Evolutionary conservation across 2,113 vertebrate genomes (phyloP).

Genomic region (Mesocricetus auratus): DNA sequence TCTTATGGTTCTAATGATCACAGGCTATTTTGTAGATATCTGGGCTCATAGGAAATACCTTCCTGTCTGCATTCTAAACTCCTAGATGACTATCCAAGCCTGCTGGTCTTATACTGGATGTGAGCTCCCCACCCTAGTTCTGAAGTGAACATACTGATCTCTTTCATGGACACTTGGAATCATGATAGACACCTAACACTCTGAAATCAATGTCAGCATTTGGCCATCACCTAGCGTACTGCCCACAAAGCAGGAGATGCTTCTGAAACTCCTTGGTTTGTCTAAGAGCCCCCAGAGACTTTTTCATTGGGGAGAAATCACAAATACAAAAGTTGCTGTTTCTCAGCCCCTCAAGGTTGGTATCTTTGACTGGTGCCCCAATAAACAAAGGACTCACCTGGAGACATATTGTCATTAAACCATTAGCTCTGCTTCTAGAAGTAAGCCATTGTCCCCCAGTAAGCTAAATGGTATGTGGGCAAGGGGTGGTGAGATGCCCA

Average conservation of each 20-base stretch:
- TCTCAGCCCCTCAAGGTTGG: not conserved
- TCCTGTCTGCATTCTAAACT: not conserved
- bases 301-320: slow-evolving; percentile 22
- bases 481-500: not conserved
- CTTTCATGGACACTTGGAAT: not conserved
- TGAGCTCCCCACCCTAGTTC: not conserved
- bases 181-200: not conserved
- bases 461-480: not conserved
- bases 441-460: slow-evolving; percentile 39
- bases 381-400: fast-evolving
- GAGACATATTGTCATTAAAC: not conserved
- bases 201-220: not conserved
- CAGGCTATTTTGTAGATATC: not conserved
- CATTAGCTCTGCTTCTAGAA: slow-evolving; percentile 27
- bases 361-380: not conserved
- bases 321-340: not conserved
- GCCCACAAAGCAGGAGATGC: not conserved
- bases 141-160: not conserved
- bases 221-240: no score
- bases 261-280: not conserved
- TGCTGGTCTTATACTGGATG: not conserved
- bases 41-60: not conserved
- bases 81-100: not conserved
- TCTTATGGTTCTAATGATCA: not conserved
- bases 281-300: not conserved